Base-by-base conservation (phyloP, 2,797 vertebrate genomes). In the Onychomys leucogaster region DNA sequence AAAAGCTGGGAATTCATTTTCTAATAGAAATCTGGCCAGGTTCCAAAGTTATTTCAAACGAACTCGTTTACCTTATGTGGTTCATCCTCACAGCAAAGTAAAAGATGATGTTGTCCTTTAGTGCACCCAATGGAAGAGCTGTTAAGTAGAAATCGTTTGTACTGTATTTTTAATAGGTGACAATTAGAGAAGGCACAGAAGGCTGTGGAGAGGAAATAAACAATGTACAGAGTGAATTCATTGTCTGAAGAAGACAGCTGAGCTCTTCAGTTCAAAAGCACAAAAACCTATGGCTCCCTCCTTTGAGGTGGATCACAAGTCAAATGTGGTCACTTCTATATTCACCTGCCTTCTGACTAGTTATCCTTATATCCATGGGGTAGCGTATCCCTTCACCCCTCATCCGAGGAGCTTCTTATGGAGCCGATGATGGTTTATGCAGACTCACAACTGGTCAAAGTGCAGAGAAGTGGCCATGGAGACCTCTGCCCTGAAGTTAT, bases 1-100 rank as follows among this genome's bases (percentile, higher is more conserved):
- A 86, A 94, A 96, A 90, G 61, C 88, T 92, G 77, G 55, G 55
- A 93, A 95, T 91, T 91, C 73, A 81, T 94, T 97, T 96, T 94
- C 93, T 96, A 91, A 57, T 23, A 76, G 88, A 97, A 97, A 86
- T 93, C 87, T 96, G 96, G 95, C 95, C 32, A 52, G 17, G 13
- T 90, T 95, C 94, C 96, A 96, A 90, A 86, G 90, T 90, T 67
- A 91, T 89, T 97, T 94, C 93, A 90, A 90, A 97, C 41, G 57
- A 55, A 14, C 57, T 77, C 76, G 41, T 92, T 95, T 90, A 82
- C 87, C 88, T 93, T 90, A 34, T 52, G 52, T 1, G 71, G 71
- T 52, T 52, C 34, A 49, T 73, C 65, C 76, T 57, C 81, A 88
- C n/a, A 77, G 83, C 89, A 91, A 90, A 92, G 52, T 0, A 65